Conservation (phyloP, 2,797 vertebrate species). For the Sarcoramphus papa region DNA sequence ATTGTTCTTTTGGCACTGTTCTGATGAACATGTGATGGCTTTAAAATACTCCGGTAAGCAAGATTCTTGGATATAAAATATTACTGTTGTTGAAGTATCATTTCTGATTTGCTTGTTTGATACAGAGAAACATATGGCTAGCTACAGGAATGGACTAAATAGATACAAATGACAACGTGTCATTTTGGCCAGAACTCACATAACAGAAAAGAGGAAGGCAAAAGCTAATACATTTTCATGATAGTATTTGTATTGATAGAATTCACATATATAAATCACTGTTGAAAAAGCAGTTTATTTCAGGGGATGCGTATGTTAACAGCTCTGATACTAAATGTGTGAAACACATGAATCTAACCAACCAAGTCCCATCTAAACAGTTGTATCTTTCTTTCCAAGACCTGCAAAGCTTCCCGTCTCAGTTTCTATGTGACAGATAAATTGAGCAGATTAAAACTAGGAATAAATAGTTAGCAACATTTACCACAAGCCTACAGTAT, state of each 20-base stretch:
- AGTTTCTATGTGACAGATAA: not conserved
- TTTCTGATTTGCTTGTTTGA: not conserved
- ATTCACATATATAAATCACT: not conserved
- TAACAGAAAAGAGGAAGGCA: not conserved
- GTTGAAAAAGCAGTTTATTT: not conserved
- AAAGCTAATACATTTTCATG: not conserved
- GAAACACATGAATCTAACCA: not conserved
- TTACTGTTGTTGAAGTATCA: not conserved
- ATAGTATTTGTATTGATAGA: not conserved
- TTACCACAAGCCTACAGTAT: not conserved
- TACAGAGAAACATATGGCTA: not conserved
- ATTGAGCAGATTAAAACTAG: not conserved
- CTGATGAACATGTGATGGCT: not conserved
- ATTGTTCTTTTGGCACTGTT: not conserved
- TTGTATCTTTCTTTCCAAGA: not conserved
- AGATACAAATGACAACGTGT: not conserved
- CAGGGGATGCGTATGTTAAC: not conserved
- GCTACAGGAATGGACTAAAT: not conserved
- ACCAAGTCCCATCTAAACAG: not conserved
- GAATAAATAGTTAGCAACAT: not conserved
- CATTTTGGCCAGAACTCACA: not conserved
- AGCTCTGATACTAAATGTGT: not conserved
- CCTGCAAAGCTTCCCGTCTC: not conserved
- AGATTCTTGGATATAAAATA: not conserved
- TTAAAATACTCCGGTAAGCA: not conserved